Base-by-base conservation (phyloP, 1,140 invertebrate species). In the Neodiprion virginianus region DNA sequence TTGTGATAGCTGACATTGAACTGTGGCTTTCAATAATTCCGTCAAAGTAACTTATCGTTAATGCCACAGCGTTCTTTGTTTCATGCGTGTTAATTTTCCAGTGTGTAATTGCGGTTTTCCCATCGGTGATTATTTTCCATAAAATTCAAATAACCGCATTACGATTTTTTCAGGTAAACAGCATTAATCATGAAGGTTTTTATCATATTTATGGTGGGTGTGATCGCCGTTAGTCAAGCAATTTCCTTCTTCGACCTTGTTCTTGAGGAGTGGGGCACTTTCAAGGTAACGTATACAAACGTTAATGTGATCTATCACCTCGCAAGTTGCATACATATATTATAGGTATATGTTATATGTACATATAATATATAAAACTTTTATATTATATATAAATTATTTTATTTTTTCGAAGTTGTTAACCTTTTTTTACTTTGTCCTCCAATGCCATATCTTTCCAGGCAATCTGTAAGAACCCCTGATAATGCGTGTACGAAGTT, bases 221-320 rank as follows among this genome's bases (percentile, higher is more conserved):
- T 91, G 76, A 72, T 90, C 77, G 87, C 88, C 73, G 82, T 86
- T 23, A 82, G 82, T 9, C 88, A 91, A 67, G 91, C 91, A 12
- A 88, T 95, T 69, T 93, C 93, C 67, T 93, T 94, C 81, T 89
- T 91, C 72, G 93, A 95, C 79, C 87, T 95, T 49, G 87, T 95
- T 12, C 86, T 88, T 75, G 93, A 95, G 86, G 93, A 96, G 89
- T 96, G 94, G 94, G 87, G 89, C 17, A 85, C 92, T 1, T 96
- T 92, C 84, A 96, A 95, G 91, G 94, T 94, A 90, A 89, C 83
- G 11, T 85, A 70, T 75, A 72, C 70, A 53, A 67, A 66, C 69
- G 14, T 74, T 49, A 21, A 74, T 77, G 74, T 77, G 65, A 40
- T 65, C 7, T 66, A 10, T 14, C 10, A 1, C 12, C 12, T 65